Conservation (phyloP, 2,888 invertebrate species). For the Philaethria dido region DNA sequence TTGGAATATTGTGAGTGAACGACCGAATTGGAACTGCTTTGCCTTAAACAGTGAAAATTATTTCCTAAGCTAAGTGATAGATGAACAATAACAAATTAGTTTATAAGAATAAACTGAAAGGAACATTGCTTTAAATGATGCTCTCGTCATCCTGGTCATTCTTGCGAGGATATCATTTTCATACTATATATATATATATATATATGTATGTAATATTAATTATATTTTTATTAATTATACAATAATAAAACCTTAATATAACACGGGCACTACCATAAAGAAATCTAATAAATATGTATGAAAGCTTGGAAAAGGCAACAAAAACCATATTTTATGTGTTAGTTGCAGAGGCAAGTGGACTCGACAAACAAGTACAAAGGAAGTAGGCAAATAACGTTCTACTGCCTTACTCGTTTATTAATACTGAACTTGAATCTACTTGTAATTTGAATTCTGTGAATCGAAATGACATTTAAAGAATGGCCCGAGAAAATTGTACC, state of each 20-base stretch:
- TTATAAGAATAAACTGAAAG: too few relatives aligned
- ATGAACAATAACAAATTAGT: too few relatives aligned
- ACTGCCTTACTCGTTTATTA: slow-evolving; percentile 12
- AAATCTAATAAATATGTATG: slow-evolving; percentile 26
- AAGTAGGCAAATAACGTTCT: slow-evolving; percentile 14
- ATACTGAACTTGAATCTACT: neutral
- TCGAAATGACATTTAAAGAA: neutral
- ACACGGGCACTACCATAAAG: slow-evolving; percentile 7
- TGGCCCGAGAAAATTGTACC: too few relatives aligned
- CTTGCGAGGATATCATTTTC: too few relatives aligned
- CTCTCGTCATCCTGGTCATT: too few relatives aligned
- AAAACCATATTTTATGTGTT: slow-evolving; percentile 19
- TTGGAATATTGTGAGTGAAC: neutral
- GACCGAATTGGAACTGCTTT: neutral
- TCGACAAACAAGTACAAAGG: slow-evolving; percentile 16
- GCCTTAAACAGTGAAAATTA: neutral
- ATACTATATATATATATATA: too few relatives aligned
- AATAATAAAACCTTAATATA: neutral
- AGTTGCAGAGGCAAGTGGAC: slow-evolving; percentile 9
- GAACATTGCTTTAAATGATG: too few relatives aligned
- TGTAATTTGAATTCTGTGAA: neutral
- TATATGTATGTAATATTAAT: too few relatives aligned
- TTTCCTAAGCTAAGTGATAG: too few relatives aligned
- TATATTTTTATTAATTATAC: neutral
- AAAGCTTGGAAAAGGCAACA: slow-evolving; percentile 19